Evolutionary conservation across 2,797 vertebrate genomes (phyloP), one percentile per base, ranked within the genome.

Genomic region (Neosilurus hyrtlii): DNA sequence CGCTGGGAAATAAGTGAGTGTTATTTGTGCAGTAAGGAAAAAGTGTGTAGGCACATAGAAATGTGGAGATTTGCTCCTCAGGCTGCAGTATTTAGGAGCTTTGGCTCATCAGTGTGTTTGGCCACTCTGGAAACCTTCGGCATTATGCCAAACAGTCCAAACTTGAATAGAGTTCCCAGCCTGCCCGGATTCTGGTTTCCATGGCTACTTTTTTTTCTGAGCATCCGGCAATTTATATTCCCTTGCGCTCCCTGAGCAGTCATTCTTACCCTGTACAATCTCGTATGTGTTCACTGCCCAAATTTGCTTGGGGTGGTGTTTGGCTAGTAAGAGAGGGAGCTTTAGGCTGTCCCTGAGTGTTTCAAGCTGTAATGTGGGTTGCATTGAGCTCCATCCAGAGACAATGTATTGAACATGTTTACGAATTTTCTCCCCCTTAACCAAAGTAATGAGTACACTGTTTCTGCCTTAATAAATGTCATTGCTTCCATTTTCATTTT

Each of bases 151-250:
- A 74, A 79, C 83, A 26, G 82, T 24, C 65, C 74, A 81, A 87
- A 81, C 65, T 86, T 87, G 87, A 88, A 87, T 84, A 86, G 86
- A 84, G 86, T 88, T 88, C 87, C 86, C 87, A 87, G 86, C 80
- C 84, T 78, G 82, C 71, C 74, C 83, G 86, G 86, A 84, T 86
- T 87, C 84, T 85, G 80, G 87, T 88, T 87, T 83, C 84, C 80
- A 88, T 84, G 86, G 82, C 86, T 86, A 66, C 79, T 80, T 85
- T 84, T 86, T 86, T 82, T 84, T 43, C 26, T 15, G 62, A 84
- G 82, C 83, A 88, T 88, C 86, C 84, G 80, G 87, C 80, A 88
- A 88, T 88, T 87, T 82, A 87, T 88, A 85, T 84, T 82, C 86
- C 71, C 59, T 80, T 63, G 63, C 72, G 15, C 71, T 86, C 68